Evolutionary conservation across 2,888 invertebrate genomes (phyloP), one percentile per base, ranked within the genome.

Genomic region (Trypoxylon attenuatum): DNA sequence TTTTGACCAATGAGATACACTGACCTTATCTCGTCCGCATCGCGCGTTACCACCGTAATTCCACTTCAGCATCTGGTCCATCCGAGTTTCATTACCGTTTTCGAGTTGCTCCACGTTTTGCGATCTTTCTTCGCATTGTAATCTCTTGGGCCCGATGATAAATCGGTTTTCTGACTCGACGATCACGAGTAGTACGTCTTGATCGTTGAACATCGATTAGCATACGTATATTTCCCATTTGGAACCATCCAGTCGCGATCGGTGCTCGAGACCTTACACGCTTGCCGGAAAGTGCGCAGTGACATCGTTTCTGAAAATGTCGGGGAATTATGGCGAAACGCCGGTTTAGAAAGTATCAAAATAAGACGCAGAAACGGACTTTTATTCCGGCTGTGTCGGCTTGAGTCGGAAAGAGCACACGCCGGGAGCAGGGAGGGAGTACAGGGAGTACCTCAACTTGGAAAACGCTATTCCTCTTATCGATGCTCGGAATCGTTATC

Each of bases 401-500:
- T n/a, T n/a, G n/a, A n/a, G n/a, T n/a, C n/a, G n/a, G n/a, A n/a
- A n/a, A n/a, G n/a, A n/a, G n/a, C n/a, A n/a, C n/a, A n/a, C n/a
- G n/a, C n/a, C n/a, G n/a, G n/a, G n/a, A n/a, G n/a, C n/a, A n/a
- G n/a, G 15, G n/a, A 15, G 19, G 46, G 38, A 18, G 33, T 4
- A 10, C 5, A 50, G 33, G 8, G 50, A 60, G 43, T 29, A 10
- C n/a, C 2, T 8, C 25, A 54, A n/a, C n/a, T n/a, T n/a, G n/a
- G n/a, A n/a, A n/a, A n/a, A n/a, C n/a, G n/a, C n/a, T n/a, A n/a
- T n/a, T n/a, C n/a, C n/a, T n/a, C n/a, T 71, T 71, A 65, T 71
- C 69, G 69, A 61, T 47, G 43, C 16, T 33, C 29, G 46, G 29
- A 55, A 56, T 50, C 53, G 53, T 72, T 69, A 71, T 69, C 62